A percentile compares a stretch with the other conserved stretches of the same genome.
Evolutionary conservation across 2,113 vertebrate genomes (phyloP).

Genomic region (Elgaria multicarinata): DNA sequence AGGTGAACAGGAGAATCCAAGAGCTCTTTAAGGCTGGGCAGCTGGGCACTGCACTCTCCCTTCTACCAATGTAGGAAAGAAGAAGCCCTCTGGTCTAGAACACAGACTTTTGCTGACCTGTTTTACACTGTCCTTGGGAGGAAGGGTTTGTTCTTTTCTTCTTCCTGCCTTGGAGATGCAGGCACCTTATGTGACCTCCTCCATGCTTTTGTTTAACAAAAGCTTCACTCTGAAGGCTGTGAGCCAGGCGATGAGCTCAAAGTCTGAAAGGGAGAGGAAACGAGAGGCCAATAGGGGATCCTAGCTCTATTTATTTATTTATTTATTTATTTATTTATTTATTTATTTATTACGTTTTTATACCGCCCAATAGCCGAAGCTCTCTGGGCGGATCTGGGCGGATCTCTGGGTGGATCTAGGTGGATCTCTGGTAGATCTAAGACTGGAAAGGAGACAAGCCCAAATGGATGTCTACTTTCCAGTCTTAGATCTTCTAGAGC

Average conservation of each 20-base stretch:
- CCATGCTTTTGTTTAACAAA: background rate
- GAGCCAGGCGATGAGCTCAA: background rate
- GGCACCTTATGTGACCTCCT: background rate
- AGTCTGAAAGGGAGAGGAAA: background rate
- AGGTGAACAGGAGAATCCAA: background rate
- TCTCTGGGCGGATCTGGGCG: too few relatives aligned
- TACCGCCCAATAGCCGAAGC: too few relatives aligned
- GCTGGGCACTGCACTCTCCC: background rate
- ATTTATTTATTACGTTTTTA: too few relatives aligned
- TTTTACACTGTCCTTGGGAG: background rate
- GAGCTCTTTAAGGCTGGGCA: background rate
- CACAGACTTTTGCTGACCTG: background rate
- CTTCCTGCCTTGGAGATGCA: background rate
- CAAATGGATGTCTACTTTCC: background rate
- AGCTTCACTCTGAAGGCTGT: background rate
- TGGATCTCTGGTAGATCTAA: background rate
- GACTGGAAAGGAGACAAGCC: background rate
- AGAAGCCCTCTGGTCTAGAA: background rate
- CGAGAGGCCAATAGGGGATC: background rate
- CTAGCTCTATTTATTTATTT: too few relatives aligned
- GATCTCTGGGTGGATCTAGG: too few relatives aligned
- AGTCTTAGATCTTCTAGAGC: background rate
- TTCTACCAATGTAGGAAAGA: background rate
- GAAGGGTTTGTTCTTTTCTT: too few relatives aligned
- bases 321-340: too few relatives aligned